These are phyloP conservation scores for Allacma fusca DNA, from an alignment of 2,888 invertebrate genomes.

Conservation along the genomic window DNA sequence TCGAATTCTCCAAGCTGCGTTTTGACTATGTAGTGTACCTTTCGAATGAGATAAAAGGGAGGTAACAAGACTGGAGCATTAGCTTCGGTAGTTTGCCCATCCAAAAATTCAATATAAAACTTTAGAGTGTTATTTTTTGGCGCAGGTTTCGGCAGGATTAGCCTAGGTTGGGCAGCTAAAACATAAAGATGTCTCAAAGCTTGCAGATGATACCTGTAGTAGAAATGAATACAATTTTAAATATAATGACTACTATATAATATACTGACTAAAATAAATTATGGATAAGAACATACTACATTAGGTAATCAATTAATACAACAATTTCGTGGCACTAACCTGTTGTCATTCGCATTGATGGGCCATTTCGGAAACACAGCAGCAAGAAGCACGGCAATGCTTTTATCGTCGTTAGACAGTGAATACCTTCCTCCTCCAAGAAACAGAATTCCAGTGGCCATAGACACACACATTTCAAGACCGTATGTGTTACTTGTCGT, in stretches of 20 bases:
- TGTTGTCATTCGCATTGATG: conserved; percentile 93
- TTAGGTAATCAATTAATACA: too few relatives aligned
- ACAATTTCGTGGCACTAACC: conserved; percentile 72
- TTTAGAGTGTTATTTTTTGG: conserved; percentile 48
- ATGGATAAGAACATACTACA: too few relatives aligned
- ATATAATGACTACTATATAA: too few relatives aligned
- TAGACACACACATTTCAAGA: conserved; percentile 93
- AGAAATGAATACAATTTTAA: neutral
- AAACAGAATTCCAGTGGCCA: conserved; percentile 91
- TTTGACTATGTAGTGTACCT: conserved; percentile 38
- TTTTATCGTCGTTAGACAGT: conserved; percentile 79
- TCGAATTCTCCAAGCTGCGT: neutral
- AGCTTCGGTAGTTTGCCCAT: conserved; percentile 53
- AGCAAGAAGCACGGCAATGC: conserved; percentile 88
- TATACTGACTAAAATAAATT: too few relatives aligned
- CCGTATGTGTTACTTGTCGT: conserved; percentile 76
- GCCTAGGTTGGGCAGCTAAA: conserved; percentile 87
- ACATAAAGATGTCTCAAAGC: conserved; percentile 96
- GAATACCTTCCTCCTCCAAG: conserved; percentile 92
- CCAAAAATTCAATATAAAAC: conserved; percentile 56
- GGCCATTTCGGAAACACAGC: conserved; percentile 98
- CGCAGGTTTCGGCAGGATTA: conserved; percentile 75
- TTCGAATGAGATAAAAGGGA: conserved; percentile 57
- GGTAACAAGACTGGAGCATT: conserved; percentile 58
- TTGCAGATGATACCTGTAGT: conserved; percentile 88